Base-by-base conservation (phyloP, 2,797 vertebrate genomes). In the Antrozous pallidus region DNA sequence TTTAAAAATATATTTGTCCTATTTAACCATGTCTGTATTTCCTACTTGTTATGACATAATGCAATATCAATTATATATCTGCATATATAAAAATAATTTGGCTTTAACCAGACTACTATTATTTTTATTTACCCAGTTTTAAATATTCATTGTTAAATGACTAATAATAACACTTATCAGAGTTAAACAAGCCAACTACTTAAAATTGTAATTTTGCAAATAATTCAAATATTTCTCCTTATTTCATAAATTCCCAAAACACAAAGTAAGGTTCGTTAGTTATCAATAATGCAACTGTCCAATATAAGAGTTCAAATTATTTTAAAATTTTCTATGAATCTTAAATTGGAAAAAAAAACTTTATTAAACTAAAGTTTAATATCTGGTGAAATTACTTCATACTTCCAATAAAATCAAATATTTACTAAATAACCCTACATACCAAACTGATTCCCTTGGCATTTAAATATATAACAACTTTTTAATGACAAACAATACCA, bases 101-200 rank as follows among this genome's bases (percentile, higher is more conserved):
- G 63, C 56, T 51, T 89, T 90, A 89, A 89, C 17, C 28, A 71
- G 31, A 61, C 65, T 9, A 16, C 26, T 85, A 71, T 51, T 78
- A 78, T 67, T 86, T 80, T n/a, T 80, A 67, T 16, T 86, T 51
- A 86, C 5, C 8, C 20, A 36, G 49, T 74, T 88, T 78, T 77
- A 96, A 97, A 70, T 89, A 91, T 49, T 70, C 78, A 3, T 40
- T 69, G 20, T 88, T 92, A 93, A 89, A 47, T 86, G 42, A 93
- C 38, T 74, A 88, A 51, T 47, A 65, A 58, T 20, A 94, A 20
- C 28, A 95, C 2, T 26, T 77, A 12, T 78, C 58, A 88, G 75
- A 75, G 56, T 38, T 26, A 87, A 92, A 80, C 3, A 88, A 12
- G 1, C 22, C 45, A 93, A 84, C 7, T 75, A 85, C 12, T 82